These are phyloP conservation scores for Thelaira solivaga DNA, from an alignment of 2,888 invertebrate species.

Conservation along the genomic window DNA sequence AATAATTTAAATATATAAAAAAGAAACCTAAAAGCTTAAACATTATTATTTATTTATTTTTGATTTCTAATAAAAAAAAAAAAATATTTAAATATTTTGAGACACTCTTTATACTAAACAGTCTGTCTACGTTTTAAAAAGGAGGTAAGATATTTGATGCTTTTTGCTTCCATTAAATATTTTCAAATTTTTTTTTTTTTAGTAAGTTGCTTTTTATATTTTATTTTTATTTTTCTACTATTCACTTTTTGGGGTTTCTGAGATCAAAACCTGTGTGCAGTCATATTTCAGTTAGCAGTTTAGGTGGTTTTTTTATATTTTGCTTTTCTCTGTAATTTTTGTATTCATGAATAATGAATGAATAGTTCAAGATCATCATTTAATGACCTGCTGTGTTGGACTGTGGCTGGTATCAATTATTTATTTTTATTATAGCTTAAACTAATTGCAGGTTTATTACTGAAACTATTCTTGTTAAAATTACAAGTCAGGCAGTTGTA, in stretches of 20 bases:
- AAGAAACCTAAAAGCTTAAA: no score
- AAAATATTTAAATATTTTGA: no score
- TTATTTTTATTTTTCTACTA: neutral
- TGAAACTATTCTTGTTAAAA: neutral
- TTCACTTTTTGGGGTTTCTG: slow-evolving; percentile 19
- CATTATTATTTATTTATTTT: no score
- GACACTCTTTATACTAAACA: no score
- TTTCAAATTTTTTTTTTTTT: neutral
- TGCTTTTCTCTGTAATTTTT: neutral
- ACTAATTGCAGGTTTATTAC: slow-evolving; percentile 35
- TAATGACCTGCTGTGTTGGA: slow-evolving; percentile 54
- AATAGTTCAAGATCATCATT: slow-evolving; percentile 61
- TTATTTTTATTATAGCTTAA: slow-evolving; percentile 26
- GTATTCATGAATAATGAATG: slow-evolving; percentile 42
- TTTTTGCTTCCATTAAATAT: neutral
- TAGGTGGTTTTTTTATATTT: neutral
- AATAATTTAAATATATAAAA: no score
- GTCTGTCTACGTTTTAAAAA: neutral
- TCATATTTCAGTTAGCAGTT: slow-evolving; percentile 16
- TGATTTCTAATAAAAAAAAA: no score
- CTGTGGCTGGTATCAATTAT: slow-evolving; percentile 42
- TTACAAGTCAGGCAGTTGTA: no score
- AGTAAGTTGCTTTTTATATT: slow-evolving; percentile 21
- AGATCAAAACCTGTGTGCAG: slow-evolving; percentile 36
- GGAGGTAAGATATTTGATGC: neutral